Conservation (phyloP, 2,113 vertebrate species). For the Sardina pilchardus region DNA sequence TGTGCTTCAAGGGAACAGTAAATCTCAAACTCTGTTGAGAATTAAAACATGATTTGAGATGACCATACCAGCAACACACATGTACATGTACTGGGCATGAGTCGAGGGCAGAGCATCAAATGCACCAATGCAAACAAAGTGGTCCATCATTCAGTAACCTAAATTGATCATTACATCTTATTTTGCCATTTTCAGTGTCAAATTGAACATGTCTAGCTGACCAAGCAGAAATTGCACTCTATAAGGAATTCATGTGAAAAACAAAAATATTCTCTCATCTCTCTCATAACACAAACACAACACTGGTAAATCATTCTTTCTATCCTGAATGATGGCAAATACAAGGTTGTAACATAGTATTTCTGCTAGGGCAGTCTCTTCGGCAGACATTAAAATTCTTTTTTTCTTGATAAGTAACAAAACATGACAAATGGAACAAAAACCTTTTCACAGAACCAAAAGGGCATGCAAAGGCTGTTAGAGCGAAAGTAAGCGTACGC, state of each 20-base stretch:
- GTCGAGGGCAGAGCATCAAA: slow-evolving; percentile 14
- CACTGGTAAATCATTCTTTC: not conserved
- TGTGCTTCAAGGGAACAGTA: not conserved
- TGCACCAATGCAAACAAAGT: not conserved
- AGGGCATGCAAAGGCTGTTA: slow-evolving; percentile 47
- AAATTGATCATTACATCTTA: not conserved
- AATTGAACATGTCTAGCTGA: not conserved
- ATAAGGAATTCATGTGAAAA: not conserved
- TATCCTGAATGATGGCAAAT: no score
- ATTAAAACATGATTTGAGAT: not conserved
- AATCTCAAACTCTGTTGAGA: not conserved
- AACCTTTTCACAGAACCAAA: not conserved
- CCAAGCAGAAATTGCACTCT: no score
- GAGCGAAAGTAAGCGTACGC: not conserved
- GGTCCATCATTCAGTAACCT: not conserved
- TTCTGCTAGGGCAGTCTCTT: not conserved
- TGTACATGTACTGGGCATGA: no score
- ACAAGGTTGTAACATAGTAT: not conserved
- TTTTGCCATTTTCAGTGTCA: not conserved
- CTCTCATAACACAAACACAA: not conserved
- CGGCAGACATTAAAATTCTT: not conserved
- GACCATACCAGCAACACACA: not conserved
- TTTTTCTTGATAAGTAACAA: not conserved
- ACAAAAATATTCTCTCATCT: no score
- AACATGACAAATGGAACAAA: not conserved